Percentiles rank a stretch among this genome's conserved stretches.
Conservation (phyloP, 2,113 vertebrate genomes). For the Protobothrops mucrosquamatus region DNA sequence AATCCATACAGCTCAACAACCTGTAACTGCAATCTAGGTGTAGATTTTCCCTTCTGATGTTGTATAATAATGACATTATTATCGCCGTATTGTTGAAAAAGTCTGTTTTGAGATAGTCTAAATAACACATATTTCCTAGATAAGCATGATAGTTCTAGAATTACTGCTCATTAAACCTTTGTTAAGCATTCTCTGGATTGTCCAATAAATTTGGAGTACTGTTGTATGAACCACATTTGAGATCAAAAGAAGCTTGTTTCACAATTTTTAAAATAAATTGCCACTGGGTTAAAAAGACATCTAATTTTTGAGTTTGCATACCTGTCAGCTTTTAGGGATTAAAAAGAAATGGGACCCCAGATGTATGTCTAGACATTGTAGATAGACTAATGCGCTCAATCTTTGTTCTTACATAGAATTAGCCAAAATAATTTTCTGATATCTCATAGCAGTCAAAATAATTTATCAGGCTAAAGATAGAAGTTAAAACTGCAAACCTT, state of each 20-base stretch:
- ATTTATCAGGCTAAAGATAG: neutral
- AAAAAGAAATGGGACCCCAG: neutral
- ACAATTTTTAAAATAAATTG: neutral
- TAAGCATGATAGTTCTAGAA: neutral
- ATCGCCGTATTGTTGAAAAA: neutral
- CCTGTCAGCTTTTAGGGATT: neutral
- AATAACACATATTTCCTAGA: neutral
- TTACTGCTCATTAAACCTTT: neutral
- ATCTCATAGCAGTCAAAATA: neutral
- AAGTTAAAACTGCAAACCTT: neutral
- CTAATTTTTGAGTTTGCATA: neutral
- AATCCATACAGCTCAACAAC: neutral
- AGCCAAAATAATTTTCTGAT: neutral
- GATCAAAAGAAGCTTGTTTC: neutral
- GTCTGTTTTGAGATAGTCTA: neutral
- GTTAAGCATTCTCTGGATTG: neutral
- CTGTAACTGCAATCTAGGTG: neutral
- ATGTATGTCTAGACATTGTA: neutral
- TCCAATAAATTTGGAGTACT: neutral
- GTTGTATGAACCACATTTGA: neutral
- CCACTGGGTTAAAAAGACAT: neutral
- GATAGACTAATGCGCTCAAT: neutral
- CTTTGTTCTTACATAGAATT: neutral
- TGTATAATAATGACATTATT: neutral
- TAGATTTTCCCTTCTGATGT: neutral